A percentile compares a stretch with the other conserved stretches of the same genome.
phyloP scores from a whole-genome alignment of 2,888 invertebrate species.

The Alentia gelatinosa region DNA sequence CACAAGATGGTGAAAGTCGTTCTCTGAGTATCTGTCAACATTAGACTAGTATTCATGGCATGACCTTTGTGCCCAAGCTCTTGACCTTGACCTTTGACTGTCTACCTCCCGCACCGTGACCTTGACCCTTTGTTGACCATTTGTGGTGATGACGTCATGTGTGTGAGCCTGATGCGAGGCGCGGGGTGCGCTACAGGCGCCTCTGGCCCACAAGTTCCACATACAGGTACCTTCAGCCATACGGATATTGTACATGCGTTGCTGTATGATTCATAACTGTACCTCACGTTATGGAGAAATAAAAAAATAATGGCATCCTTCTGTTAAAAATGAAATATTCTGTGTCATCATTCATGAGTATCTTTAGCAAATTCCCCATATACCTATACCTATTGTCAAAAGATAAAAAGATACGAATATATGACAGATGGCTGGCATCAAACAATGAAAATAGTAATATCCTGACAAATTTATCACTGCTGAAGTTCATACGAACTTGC shows the following conservation, averaged over 20 bases:
- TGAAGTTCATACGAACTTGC: too few relatives aligned
- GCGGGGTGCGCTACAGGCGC: not conserved
- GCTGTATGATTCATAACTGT: constrained; percentile 30
- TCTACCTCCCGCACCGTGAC: constrained; percentile 9
- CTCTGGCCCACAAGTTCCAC: constrained; percentile 26
- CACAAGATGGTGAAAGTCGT: too few relatives aligned
- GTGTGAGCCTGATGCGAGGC: not conserved
- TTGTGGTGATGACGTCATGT: not conserved
- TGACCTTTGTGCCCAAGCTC: not conserved
- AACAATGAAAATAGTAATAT: too few relatives aligned
- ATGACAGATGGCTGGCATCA: too few relatives aligned
- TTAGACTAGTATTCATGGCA: too few relatives aligned
- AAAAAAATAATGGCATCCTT: constrained; percentile 2
- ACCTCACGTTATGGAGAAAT: constrained; percentile 31
- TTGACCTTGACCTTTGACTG: not conserved
- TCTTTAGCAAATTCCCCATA: too few relatives aligned
- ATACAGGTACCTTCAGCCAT: constrained; percentile 19
- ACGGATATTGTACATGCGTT: not conserved
- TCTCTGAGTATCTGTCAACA: too few relatives aligned
- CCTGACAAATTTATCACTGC: too few relatives aligned
- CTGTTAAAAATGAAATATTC: constrained; percentile 38
- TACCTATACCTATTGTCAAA: too few relatives aligned
- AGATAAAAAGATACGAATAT: too few relatives aligned
- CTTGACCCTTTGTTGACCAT: constrained; percentile 16
- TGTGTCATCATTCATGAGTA: too few relatives aligned